phyloP scores from a whole-genome alignment of 2,888 invertebrate genomes.

The Elysia crispata region DNA sequence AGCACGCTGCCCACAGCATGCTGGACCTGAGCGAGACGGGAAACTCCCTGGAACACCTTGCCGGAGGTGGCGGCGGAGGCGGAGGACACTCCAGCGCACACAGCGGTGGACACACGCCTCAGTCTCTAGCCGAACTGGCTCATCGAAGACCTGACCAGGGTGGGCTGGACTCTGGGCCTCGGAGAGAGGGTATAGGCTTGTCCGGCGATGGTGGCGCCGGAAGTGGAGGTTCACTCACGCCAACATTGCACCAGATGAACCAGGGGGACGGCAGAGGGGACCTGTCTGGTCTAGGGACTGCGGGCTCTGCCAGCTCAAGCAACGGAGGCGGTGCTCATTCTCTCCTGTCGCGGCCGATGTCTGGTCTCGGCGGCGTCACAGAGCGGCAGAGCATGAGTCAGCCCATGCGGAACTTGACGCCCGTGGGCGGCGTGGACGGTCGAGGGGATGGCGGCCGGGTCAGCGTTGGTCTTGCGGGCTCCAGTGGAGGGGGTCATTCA shows the following conservation, averaged over 20 bases:
- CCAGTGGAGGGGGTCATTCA: background rate
- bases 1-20: conserved; percentile 44
- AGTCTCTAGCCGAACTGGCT: conserved; percentile 31
- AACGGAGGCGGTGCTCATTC: conserved; percentile 21
- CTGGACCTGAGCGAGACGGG: conserved; percentile 40
- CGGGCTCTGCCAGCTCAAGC: background rate
- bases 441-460: conserved; percentile 15
- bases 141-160: conserved; percentile 21
- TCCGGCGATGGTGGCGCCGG: background rate
- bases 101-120: conserved; percentile 6
- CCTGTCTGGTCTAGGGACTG: background rate
- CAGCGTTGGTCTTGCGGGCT: conserved; percentile 29
- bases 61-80: conserved; percentile 17
- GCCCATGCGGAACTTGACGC: conserved; percentile 36
- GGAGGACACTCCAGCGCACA: conserved; percentile 20
- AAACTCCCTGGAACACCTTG: conserved; percentile 43
- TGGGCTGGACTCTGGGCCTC: background rate
- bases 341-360: conserved; percentile 21
- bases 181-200: background rate
- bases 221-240: background rate
- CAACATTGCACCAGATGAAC: conserved; percentile 18
- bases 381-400: conserved; percentile 34
- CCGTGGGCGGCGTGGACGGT: conserved; percentile 6
- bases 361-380: conserved; percentile 22
- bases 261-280: background rate